Base-by-base conservation (phyloP, 2,888 invertebrate species). In the Oscheius sp. region DNA sequence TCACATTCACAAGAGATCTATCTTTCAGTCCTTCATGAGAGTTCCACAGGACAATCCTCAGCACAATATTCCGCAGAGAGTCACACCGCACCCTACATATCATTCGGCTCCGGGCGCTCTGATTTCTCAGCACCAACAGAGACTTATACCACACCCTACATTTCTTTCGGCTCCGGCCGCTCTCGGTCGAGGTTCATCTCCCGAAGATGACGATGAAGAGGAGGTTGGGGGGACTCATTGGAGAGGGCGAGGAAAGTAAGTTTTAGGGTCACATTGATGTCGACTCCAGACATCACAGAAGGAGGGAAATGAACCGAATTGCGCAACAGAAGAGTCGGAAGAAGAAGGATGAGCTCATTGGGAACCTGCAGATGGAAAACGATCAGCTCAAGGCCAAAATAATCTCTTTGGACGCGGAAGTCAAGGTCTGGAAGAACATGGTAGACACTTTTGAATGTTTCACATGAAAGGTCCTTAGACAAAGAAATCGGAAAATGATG, bases 371-470 rank as follows among this genome's bases (percentile, higher is more conserved):
- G 68, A 29, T 5, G 29, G 68, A 68, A 53, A 68, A 68, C 32
- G 53, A 53, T 9, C 35, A 32, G 42, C 55, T 68, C 7, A 53
- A 57, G 37, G 68, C 68, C 37, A 53, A 57, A 21, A 53, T 68
- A 11, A 68, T 53, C 68, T 55, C 53, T 33, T 9, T 57, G 32
- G 68, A 68, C 3, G 68, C 68, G 21, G 70, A 70, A 47, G 21
- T 70, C 9, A 59, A 57, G 29, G 70, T 70, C 47, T 55, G 55
- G 55, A 70, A 70, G 70, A 70, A 70, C 42, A 70, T 57, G 70
- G 51, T 66, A 33, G 29, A 50, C 50, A 21, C 47, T 29, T 13
- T 53, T 53, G 11, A 21, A 4, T 53, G 42, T 3, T 5, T 42
- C 42, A 63, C 21, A 21, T 47, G 48, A 48, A 21, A 7, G 48